These are phyloP conservation scores for Tachina fera DNA, from an alignment of 2,888 invertebrate genomes.

Conservation along the genomic window DNA sequence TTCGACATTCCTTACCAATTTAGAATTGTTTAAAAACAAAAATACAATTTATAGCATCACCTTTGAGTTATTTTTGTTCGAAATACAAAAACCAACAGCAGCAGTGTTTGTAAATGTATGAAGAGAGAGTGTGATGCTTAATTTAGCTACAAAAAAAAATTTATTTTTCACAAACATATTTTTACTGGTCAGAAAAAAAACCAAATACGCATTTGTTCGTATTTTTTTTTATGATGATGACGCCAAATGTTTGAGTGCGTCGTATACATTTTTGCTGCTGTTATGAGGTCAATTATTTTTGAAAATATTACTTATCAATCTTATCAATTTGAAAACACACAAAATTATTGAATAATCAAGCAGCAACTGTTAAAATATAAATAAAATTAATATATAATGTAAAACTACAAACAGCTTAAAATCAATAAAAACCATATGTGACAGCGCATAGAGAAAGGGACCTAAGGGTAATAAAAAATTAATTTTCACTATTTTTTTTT, in stretches of 20 bases:
- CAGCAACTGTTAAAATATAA: background rate
- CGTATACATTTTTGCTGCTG: slow-evolving; percentile 28
- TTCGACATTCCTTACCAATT: background rate
- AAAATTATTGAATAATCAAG: slow-evolving; percentile 10
- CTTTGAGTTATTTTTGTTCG: slow-evolving; percentile 65
- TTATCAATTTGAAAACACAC: background rate
- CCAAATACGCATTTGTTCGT: slow-evolving; percentile 23
- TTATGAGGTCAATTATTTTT: slow-evolving; percentile 65
- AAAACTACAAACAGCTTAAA: no score
- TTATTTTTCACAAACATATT: slow-evolving; percentile 15
- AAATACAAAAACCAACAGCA: slow-evolving; percentile 27
- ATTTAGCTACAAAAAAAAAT: slow-evolving; percentile 45
- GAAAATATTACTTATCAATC: slow-evolving; percentile 42
- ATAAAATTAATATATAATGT: no score
- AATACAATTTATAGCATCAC: slow-evolving; percentile 64
- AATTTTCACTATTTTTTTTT: no score
- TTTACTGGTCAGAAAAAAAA: background rate
- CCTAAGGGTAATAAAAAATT: no score
- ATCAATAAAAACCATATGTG: no score
- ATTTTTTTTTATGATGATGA: slow-evolving; percentile 25
- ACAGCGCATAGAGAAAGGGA: no score
- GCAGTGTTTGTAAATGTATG: slow-evolving; percentile 24
- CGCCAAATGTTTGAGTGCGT: slow-evolving; percentile 52
- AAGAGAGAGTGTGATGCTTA: slow-evolving; percentile 56
- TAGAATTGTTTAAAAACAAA: slow-evolving; percentile 42